Evolutionary conservation across 2,797 vertebrate species (phyloP), one percentile per base, ranked within the genome.

Genomic region (Esox masquinongy): DNA sequence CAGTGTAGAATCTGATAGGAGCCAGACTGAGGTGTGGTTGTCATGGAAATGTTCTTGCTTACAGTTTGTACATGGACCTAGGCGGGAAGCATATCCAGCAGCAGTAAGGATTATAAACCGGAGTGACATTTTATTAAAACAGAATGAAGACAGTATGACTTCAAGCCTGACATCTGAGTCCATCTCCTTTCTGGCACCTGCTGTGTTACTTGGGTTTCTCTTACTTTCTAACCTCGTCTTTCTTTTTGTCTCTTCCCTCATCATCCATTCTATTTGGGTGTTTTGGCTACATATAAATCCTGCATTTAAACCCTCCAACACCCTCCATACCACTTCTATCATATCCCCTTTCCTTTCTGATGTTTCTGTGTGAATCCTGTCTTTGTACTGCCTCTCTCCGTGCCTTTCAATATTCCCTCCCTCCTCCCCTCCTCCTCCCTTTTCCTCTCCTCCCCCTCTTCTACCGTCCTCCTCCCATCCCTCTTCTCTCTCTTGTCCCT

Each of bases 141-240:
- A 53, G 7, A 8, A 72, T 70, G 50, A 71, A 12, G 29, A 36
- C 29, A 17, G 16, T 6, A 66, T 66, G 63, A 3, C 29, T 74
- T 66, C 69, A 75, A 31, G 64, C 39, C 1, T 88, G 86, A 92
- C 89, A 88, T 92, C 80, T 84, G 80, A 78, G 77, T 79, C 77
- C 85, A 82, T 90, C 87, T 84, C 85, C 84, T 91, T 87, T 84
- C 72, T 85, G 84, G 70, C 86, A 79, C 16, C 73, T 59, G 74
- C 56, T 72, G 77, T 70, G 84, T 51, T 51, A 78, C 72, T 68
- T 11, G 47, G 74, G 71, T 31, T 70, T 61, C 50, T 78, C 77
- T 50, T 69, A 68, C 63, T 51, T 67, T 47, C 50, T 47, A 22
- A 67, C 61, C 11, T 36, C 15, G 74, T 66, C 4, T 76, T 34